Base-by-base conservation (phyloP, 2,888 invertebrate genomes). In the Onchidella celtica region DNA sequence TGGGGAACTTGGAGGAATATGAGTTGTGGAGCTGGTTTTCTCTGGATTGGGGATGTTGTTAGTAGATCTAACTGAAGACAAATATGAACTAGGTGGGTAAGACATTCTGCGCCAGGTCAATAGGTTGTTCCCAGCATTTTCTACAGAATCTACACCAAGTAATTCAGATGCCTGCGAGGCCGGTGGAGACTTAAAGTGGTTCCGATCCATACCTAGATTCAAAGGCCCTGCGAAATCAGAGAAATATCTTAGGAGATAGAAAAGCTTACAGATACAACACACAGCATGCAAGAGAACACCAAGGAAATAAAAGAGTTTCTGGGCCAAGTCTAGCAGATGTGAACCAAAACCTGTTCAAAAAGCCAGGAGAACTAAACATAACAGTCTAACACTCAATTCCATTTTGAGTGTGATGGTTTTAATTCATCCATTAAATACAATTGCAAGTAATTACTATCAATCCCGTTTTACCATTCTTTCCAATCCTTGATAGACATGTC, bases 261-360 rank as follows among this genome's bases (percentile, higher is more conserved):
- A n/a, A n/a, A n/a, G n/a, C 57, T 66, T 55, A 77, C 66, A 57
- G 47, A 17, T n/a, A 66, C 68, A 77, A 66, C 66, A 77, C 40
- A 77, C 65, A 77, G 68, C 68, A 66, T 68, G 66, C 68, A 66
- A 77, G 21, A 66, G 57, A 32, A 77, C 47, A 63, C 29, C 63
- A 34, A 68, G n/a, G n/a, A n/a, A 29, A 66, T 17, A 66, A n/a
- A 32, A 57, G 55, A 57, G 47, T 36, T 27, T 21, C 59, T 24
- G 77, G 77, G 68, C 77, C 77, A 34, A 63, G 77, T 57, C 77
- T 77, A 77, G 77, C 77, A 77, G 68, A 57, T 34, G 73, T n/a
- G 14, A 14, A 61, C 47, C 47, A 17, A 47, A 6, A n/a, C n/a
- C n/a, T n/a, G n/a, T n/a, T n/a, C 47, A 47, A 47, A 9, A 47